Evolutionary conservation across 2,797 vertebrate genomes (phyloP).

Genomic region (Sebastes baramenuke): DNA sequence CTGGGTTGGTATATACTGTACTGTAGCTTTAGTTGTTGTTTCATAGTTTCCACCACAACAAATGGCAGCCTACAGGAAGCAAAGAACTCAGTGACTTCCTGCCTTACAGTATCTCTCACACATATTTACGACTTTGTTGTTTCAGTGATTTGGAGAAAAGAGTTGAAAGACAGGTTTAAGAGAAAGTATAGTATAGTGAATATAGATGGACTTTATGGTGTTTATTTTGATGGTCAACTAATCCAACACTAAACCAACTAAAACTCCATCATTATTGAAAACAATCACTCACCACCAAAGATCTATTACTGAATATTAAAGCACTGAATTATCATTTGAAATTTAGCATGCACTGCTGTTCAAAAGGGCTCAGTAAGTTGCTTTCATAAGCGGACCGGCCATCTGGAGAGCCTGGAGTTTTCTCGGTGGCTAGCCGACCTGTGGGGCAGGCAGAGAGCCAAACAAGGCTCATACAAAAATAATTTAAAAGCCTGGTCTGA

Average conservation of each 20-base stretch:
- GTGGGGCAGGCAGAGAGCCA: constrained; percentile 57
- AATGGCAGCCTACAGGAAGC: constrained; percentile 45
- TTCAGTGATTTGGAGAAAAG: background rate
- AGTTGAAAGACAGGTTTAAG: background rate
- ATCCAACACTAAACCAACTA: background rate
- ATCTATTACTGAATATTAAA: constrained; percentile 6
- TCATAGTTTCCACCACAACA: constrained; percentile 60
- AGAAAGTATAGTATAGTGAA: background rate
- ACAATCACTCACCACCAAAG: background rate
- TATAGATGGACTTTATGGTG: background rate
- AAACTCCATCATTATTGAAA: constrained; percentile 1
- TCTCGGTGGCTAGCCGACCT: constrained; percentile 54
- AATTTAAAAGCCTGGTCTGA: constrained; percentile 46
- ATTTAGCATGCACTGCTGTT: constrained; percentile 43
- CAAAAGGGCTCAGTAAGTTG: constrained; percentile 29
- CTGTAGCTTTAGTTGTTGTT: constrained; percentile 44
- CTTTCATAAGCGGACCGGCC: constrained; percentile 47
- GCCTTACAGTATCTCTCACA: constrained; percentile 20
- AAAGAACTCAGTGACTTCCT: constrained; percentile 42
- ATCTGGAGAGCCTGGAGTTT: constrained; percentile 62
- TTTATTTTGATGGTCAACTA: background rate
- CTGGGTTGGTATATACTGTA: background rate
- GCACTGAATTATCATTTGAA: constrained; percentile 13
- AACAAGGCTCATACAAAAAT: constrained; percentile 51
- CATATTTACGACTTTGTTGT: constrained; percentile 16